Percentiles rank a stretch among this genome's conserved stretches.
Evolutionary conservation across 2,888 invertebrate species (phyloP).

Genomic region (Rotaria socialis): DNA sequence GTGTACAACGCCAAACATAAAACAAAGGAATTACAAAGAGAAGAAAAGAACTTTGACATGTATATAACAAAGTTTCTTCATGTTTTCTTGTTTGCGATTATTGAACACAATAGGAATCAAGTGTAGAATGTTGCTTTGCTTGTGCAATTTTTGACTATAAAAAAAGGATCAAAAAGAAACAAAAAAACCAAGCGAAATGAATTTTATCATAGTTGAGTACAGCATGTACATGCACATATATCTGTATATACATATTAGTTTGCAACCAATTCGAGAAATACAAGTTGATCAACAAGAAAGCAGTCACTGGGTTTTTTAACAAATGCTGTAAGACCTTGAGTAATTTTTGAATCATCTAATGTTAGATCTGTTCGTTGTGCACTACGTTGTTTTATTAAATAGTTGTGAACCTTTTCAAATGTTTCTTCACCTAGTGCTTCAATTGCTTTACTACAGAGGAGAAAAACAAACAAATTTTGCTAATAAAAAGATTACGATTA

Average conservation of each 20-base stretch:
- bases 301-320: constrained; percentile 56
- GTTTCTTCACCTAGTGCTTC: constrained; percentile 52
- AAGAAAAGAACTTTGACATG: background rate
- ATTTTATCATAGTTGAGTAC: background rate
- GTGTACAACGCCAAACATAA: background rate
- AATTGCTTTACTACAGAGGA: constrained; percentile 40
- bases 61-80: background rate
- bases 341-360: constrained; percentile 54
- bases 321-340: constrained; percentile 53
- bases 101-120: too few relatives aligned
- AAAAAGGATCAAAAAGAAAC: background rate
- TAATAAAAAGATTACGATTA: background rate
- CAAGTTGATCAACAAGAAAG: constrained; percentile 58
- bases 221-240: background rate
- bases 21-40: background rate
- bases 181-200: background rate
- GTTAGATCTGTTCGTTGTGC: constrained; percentile 48
- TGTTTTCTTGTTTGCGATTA: too few relatives aligned
- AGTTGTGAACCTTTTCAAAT: constrained; percentile 55
- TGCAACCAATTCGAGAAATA: constrained; percentile 53
- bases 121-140: too few relatives aligned
- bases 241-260: background rate
- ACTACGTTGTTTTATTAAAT: constrained; percentile 53
- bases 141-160: background rate
- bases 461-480: background rate